Conservation (phyloP, 1,140 invertebrate species). For the Limonius californicus region DNA sequence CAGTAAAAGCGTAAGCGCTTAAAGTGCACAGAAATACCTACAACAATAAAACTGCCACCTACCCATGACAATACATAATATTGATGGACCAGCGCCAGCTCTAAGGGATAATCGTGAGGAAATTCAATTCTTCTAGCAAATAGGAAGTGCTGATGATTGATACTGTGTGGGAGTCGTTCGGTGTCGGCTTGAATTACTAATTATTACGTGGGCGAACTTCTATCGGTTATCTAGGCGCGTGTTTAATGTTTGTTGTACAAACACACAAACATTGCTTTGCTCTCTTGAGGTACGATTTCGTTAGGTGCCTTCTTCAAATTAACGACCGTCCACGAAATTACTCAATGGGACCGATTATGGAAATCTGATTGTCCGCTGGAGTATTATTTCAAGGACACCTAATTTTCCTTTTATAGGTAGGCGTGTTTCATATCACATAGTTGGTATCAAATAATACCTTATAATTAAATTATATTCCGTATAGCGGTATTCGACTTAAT, state of each 20-base stretch:
- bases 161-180: slow-evolving; percentile 11
- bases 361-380: too few species aligned
- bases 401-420: too few species aligned
- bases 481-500: too few species aligned
- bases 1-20: not conserved
- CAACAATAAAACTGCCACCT: not conserved
- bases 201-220: slow-evolving; percentile 18
- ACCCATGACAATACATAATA: not conserved
- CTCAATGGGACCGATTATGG: too few species aligned
- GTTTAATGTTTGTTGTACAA: slow-evolving; percentile 14
- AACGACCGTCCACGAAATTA: not conserved
- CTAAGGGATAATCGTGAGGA: not conserved
- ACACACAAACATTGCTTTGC: slow-evolving; percentile 5
- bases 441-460: too few species aligned
- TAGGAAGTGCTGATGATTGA: slow-evolving; percentile 19
- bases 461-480: too few species aligned
- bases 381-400: too few species aligned
- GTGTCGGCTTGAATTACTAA: slow-evolving; percentile 25
- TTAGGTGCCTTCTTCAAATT: not conserved
- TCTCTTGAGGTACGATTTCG: not conserved
- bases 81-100: not conserved
- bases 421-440: too few species aligned
- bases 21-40: too few species aligned
- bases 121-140: slow-evolving; percentile 8
- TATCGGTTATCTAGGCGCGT: slow-evolving; percentile 17